Conservation (phyloP, 2,113 vertebrate genomes). For the Monarcha castaneiventris region DNA sequence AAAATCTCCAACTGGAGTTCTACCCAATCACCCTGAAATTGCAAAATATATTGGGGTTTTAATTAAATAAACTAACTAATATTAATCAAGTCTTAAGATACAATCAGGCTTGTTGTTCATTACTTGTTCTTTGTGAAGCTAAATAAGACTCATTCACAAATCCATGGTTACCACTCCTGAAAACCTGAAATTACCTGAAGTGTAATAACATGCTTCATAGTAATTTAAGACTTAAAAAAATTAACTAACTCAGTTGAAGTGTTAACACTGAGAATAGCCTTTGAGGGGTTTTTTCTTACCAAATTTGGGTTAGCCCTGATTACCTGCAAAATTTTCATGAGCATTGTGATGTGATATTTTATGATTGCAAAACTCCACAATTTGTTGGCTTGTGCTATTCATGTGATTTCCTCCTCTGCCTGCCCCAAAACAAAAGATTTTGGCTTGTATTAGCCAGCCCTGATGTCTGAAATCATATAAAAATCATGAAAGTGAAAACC, state of each 20-base stretch:
- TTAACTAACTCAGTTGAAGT: constrained; percentile 5
- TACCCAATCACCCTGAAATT: not conserved
- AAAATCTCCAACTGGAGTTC: not conserved
- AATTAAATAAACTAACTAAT: not conserved
- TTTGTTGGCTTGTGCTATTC: not conserved
- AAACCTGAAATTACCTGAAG: not conserved
- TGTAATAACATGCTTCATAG: constrained; percentile 32
- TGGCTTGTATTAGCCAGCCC: not conserved
- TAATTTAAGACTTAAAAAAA: constrained; percentile 19
- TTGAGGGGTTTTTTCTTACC: constrained; percentile 5
- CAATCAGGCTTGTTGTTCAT: not conserved
- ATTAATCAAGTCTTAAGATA: not conserved
- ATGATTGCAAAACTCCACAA: not conserved
- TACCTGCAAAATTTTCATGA: not conserved
- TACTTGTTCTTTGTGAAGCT: not conserved
- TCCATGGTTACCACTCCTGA: not conserved
- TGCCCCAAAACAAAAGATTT: not conserved
- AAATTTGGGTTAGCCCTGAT: not conserved
- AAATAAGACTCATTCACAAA: constrained; percentile 36
- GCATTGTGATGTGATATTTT: not conserved
- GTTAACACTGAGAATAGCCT: not conserved
- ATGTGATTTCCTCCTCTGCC: no score
- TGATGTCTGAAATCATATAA: not conserved
- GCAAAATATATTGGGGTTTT: not conserved
- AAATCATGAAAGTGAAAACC: not conserved